A percentile compares a stretch with the other conserved stretches of the same genome.
These are phyloP conservation scores for Barnardius zonarius DNA, from an alignment of 2,113 vertebrate species.

Conservation along the genomic window DNA sequence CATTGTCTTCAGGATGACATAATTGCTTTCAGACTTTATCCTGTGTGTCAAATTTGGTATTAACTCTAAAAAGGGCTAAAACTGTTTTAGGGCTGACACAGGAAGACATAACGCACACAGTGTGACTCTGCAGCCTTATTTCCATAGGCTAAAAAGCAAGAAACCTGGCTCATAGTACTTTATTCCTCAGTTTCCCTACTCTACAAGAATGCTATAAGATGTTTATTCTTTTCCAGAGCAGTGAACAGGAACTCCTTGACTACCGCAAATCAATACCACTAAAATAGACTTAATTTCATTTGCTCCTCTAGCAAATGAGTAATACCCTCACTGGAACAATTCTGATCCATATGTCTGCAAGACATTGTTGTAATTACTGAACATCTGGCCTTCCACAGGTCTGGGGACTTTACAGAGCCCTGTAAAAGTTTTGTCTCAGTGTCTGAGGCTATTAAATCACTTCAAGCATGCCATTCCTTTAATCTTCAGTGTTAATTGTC, in stretches of 20 bases:
- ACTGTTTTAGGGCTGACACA: background rate
- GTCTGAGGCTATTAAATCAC: background rate
- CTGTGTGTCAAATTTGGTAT: background rate
- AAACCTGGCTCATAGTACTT: background rate
- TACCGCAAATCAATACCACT: background rate
- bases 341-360: background rate
- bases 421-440: background rate
- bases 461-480: background rate
- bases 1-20: background rate
- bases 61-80: background rate
- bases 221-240: background rate
- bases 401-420: background rate
- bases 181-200: background rate
- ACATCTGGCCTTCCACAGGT: background rate
- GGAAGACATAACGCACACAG: background rate
- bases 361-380: background rate
- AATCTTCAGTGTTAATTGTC: background rate
- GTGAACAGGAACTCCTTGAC: background rate
- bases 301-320: background rate
- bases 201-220: background rate
- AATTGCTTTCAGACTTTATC: background rate
- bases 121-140: background rate
- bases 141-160: background rate
- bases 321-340: background rate
- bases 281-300: background rate